Percentiles rank a stretch among this genome's conserved stretches.
phyloP scores from a whole-genome alignment of 2,888 invertebrate species.

The Ischnus inquisitorius region DNA sequence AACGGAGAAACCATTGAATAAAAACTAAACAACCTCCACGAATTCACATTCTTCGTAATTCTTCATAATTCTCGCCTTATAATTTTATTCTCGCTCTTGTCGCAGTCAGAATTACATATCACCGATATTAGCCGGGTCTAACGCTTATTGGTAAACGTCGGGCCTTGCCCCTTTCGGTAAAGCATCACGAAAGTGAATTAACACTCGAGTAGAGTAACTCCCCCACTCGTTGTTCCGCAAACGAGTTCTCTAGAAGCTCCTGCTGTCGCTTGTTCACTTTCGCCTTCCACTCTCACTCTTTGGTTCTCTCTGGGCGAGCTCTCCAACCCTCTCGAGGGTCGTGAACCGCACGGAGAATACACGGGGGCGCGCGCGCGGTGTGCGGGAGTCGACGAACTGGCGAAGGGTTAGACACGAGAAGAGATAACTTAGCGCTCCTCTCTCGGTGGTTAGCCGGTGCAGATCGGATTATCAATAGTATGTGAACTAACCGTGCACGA shows the following conservation, averaged over 20 bases:
- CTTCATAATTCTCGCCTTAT: not conserved
- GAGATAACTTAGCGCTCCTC: constrained; percentile 44
- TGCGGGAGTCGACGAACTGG: not conserved
- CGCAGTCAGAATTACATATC: not conserved
- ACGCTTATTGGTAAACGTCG: not conserved
- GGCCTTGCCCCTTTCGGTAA: constrained; percentile 20
- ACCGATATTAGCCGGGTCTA: not conserved
- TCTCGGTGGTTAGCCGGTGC: constrained; percentile 66
- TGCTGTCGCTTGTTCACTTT: constrained; percentile 56
- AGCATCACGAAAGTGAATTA: constrained; percentile 69
- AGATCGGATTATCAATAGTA: constrained; percentile 65
- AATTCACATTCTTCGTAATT: too few relatives aligned
- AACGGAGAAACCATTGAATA: too few relatives aligned
- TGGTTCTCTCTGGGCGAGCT: constrained; percentile 25
- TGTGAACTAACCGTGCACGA: constrained; percentile 17
- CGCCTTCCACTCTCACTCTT: constrained; percentile 36
- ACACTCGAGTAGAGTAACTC: constrained; percentile 72
- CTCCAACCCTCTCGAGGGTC: constrained; percentile 57
- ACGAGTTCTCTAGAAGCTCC: constrained; percentile 40
- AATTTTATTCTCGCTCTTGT: not conserved
- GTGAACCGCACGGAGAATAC: constrained; percentile 33
- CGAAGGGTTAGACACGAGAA: constrained; percentile 59
- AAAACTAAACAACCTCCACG: too few relatives aligned
- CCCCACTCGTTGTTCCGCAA: constrained; percentile 56
- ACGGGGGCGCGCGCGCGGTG: not conserved